Evolutionary conservation across 2,113 vertebrate genomes (phyloP).

Genomic region (Anarhynchus alexandrinus): DNA sequence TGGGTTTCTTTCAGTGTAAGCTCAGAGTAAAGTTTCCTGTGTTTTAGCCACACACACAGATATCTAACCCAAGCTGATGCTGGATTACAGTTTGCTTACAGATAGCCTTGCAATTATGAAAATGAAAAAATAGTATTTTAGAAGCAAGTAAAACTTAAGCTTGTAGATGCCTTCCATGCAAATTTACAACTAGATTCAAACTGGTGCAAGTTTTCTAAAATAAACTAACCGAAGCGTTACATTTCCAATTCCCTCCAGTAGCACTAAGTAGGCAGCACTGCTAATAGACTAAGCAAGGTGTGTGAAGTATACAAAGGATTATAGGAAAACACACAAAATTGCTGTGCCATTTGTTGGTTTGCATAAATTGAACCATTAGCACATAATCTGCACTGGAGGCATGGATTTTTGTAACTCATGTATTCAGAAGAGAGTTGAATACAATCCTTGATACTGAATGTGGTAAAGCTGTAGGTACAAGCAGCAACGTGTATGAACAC

Average conservation of each 20-base stretch:
- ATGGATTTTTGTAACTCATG: not conserved
- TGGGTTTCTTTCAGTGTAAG: not conserved
- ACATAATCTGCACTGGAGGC: not conserved
- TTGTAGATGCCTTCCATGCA: not conserved
- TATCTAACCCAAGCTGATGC: not conserved
- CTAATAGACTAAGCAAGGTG: not conserved
- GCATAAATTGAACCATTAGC: not conserved
- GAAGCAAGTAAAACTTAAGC: not conserved
- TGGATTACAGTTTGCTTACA: not conserved
- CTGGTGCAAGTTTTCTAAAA: not conserved
- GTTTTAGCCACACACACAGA: not conserved
- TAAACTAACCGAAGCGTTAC: not conserved
- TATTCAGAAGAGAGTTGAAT: not conserved
- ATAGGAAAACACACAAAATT: not conserved
- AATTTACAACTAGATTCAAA: not conserved
- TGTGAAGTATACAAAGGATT: not conserved
- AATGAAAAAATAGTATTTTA: not conserved
- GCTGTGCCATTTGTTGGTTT: not conserved
- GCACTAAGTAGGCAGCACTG: not conserved
- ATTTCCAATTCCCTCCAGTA: not conserved
- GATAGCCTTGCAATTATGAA: not conserved
- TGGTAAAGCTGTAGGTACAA: not conserved
- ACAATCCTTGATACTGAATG: not conserved
- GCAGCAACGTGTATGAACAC: not conserved
- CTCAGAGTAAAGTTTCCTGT: not conserved